Evolutionary conservation across 2,888 invertebrate species (phyloP).

Genomic region (Coelinius sp.): DNA sequence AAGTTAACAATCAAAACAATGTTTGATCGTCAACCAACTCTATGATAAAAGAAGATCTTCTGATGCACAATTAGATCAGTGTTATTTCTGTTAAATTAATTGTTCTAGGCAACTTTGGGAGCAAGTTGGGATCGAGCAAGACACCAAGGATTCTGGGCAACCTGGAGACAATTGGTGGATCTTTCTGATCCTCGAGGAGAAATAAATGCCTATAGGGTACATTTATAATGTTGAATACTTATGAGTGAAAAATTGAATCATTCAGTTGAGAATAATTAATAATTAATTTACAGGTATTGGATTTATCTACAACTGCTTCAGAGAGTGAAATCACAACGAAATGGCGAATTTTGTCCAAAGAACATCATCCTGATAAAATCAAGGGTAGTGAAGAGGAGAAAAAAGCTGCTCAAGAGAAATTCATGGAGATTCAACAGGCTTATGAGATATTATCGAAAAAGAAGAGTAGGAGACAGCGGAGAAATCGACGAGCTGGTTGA

Average conservation of each 20-base stretch:
- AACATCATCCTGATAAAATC: slow-evolving; percentile 93
- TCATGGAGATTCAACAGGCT: slow-evolving; percentile 94
- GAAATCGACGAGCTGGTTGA: slow-evolving; percentile 78
- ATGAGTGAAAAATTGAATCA: neutral
- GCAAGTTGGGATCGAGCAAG: slow-evolving; percentile 85
- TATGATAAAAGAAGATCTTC: too few relatives aligned
- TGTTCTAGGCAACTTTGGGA: slow-evolving; percentile 71
- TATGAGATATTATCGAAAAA: slow-evolving; percentile 90
- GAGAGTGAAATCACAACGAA: slow-evolving; percentile 88
- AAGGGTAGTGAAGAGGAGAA: slow-evolving; percentile 80
- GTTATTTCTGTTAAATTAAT: neutral
- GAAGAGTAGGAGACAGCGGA: slow-evolving; percentile 81
- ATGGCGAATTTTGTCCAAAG: slow-evolving; percentile 86
- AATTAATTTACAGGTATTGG: slow-evolving; percentile 75
- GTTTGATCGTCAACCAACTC: too few relatives aligned
- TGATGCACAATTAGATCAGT: too few relatives aligned
- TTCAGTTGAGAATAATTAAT: neutral
- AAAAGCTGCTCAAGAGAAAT: slow-evolving; percentile 83
- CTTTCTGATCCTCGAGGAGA: slow-evolving; percentile 92
- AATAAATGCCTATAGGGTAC: slow-evolving; percentile 85
- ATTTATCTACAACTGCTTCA: slow-evolving; percentile 82
- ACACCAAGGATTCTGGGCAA: slow-evolving; percentile 85
- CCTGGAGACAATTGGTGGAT: slow-evolving; percentile 89
- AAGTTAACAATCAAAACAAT: too few relatives aligned
- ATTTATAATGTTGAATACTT: slow-evolving; percentile 60